Conservation (phyloP, 2,888 invertebrate species). For the Diploptera punctata region DNA sequence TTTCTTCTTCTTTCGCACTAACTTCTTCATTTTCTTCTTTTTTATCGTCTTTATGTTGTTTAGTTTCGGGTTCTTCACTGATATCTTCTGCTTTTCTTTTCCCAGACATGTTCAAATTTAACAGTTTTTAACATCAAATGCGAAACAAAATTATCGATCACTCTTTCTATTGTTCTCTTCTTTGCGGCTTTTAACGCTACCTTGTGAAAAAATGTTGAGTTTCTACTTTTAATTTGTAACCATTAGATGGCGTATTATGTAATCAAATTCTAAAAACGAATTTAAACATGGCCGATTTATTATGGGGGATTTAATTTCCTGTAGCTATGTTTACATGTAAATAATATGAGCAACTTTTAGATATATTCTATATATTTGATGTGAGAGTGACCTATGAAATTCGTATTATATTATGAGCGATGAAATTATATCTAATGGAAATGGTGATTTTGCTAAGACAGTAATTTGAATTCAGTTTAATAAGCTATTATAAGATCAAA, state of each 20-base stretch:
- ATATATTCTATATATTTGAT: no score
- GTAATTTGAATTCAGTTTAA: no score
- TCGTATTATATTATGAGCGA: no score
- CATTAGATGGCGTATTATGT: slow-evolving; percentile 27
- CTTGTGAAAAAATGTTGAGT: slow-evolving; percentile 35
- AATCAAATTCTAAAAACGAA: neutral
- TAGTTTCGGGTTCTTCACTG: slow-evolving; percentile 37
- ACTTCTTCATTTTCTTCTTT: slow-evolving; percentile 31
- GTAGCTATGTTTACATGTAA: no score
- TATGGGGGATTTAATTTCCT: no score
- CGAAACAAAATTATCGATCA: slow-evolving; percentile 41
- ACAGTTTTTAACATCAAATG: slow-evolving; percentile 35
- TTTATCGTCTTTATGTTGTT: slow-evolving; percentile 40
- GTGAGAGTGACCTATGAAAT: no score
- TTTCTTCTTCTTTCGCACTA: slow-evolving; percentile 23
- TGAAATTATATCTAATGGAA: no score
- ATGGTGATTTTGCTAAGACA: no score
- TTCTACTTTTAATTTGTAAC: slow-evolving; percentile 15
- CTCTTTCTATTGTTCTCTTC: slow-evolving; percentile 39
- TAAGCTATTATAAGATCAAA: no score
- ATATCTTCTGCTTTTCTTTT: slow-evolving; percentile 43
- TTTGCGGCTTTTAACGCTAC: slow-evolving; percentile 33
- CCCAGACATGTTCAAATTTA: slow-evolving; percentile 43
- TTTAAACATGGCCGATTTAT: neutral
- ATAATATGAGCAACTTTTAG: no score